Evolutionary conservation across 2,888 invertebrate genomes (phyloP), one percentile per base, ranked within the genome.

Genomic region (Ommatoiulus sabulosus): DNA sequence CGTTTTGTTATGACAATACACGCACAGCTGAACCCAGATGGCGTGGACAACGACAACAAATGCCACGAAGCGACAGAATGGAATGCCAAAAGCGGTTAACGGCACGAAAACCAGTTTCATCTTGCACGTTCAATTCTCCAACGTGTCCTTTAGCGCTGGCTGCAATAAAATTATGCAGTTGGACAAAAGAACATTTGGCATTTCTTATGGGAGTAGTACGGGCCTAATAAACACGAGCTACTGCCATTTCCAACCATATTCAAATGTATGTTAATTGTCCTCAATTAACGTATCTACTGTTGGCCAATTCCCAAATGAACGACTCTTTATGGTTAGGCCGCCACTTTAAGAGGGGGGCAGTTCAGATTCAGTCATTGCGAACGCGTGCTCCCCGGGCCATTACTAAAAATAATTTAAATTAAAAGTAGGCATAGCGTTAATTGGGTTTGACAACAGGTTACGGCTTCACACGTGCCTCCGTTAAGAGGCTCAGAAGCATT

Each of bases 251-350:
- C 72, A 20, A 72, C 72, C 80, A 80, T 80, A 80, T 80, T 80
- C 80, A 80, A 80, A 80, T 80, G 24, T 80, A 80, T 80, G 80
- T 35, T 80, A 80, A 80, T 80, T 24, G 24, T 80, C 35, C 80
- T 35, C 80, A 80, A 80, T 80, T 80, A 80, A 20, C 35, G 35
- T 80, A 80, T 80, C 80, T 80, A 80, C 80, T 80, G 24, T 20
- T 80, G 80, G 80, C 80, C 80, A 35, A 80, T 80, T 80, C 80
- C 80, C 80, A 80, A 80, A 80, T 12, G 80, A 80, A 80, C 35
- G 35, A 35, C 80, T 24, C 80, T 80, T 80, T 80, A 80, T 7
- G 80, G 24, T 80, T 80, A 35, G 35, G 80, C 80, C 80, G 80
- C 24, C 80, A 24, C 8, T 80, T 17, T 80, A 35, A 80, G 35